Evolutionary conservation across 2,113 vertebrate genomes (phyloP), one percentile per base, ranked within the genome.

Genomic region (Entelurus aequoreus): DNA sequence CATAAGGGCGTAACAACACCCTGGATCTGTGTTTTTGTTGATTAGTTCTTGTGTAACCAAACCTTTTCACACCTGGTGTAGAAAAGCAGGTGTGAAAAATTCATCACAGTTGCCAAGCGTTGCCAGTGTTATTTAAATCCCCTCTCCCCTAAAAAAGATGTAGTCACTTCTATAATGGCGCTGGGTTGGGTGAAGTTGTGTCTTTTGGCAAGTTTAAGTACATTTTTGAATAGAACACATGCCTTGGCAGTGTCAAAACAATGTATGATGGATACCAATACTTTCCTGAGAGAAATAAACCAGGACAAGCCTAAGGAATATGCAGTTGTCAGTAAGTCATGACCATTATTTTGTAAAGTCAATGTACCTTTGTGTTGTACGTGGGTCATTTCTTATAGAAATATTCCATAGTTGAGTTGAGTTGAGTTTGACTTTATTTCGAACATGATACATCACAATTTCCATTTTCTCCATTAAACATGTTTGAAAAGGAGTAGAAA

Each of bases 321-420:
- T n/a, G 90, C 92, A 12, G 80, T 90, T 40, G 75, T 81, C 72
- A 94, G 94, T 96, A 90, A 94, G 93, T 94, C 36, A 9, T 66
- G 4, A 42, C 7, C 8, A 4, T 1, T 48, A 4, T 1, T 48
- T 66, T 61, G 19, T 38, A 16, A 42, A 42, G 42, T 46, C 42
- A 46, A 5, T 46, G 42, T 12, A 46, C 42, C 42, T 11, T 49
- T 10, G 6, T 48, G 9, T 66, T 48, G 10, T 15, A 10, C 9
- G 8, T 51, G 10, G 28, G 6, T 35, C 1, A 35, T 14, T 14
- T 53, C 9, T 12, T 46, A 9, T 28, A 28, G 28, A 28, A 28
- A 28, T 3, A 28, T 28, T 28, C 28, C 28, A 28, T 28, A 2
- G 28, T 28, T 28, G 28, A 28, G 28, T 28, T 28, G 28, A 28